A percentile compares a stretch with the other conserved stretches of the same genome.
These are phyloP conservation scores for Equus quagga DNA, from an alignment of 2,113 vertebrate species.

Conservation along the genomic window DNA sequence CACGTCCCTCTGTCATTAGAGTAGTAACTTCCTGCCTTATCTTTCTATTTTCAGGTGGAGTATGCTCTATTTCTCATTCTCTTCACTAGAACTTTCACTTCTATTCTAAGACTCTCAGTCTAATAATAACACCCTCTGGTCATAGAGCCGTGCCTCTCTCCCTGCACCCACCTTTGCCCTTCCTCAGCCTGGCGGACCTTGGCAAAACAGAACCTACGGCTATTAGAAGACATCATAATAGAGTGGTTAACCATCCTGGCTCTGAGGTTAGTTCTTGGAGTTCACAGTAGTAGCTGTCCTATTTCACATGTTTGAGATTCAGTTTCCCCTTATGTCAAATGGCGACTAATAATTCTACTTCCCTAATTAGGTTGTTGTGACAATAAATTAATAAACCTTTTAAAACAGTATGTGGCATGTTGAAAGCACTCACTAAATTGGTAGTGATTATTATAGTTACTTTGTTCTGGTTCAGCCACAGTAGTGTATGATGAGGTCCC, in stretches of 20 bases:
- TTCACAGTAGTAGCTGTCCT: background rate
- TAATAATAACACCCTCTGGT: background rate
- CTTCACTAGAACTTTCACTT: background rate
- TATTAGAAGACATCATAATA: background rate
- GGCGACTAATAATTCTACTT: background rate
- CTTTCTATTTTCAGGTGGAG: background rate
- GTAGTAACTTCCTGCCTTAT: background rate
- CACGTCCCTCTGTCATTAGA: background rate
- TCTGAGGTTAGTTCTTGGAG: background rate
- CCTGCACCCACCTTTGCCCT: background rate
- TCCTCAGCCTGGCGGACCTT: background rate
- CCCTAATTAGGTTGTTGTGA: background rate
- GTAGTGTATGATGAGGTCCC: background rate
- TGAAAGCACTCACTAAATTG: background rate
- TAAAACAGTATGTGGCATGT: background rate
- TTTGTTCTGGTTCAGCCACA: background rate
- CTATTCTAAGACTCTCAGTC: background rate
- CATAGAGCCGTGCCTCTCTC: background rate
- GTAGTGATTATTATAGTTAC: background rate
- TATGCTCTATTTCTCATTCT: background rate
- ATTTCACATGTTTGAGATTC: background rate
- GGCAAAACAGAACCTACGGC: background rate
- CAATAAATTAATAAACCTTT: background rate
- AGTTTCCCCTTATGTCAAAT: background rate
- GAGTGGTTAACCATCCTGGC: background rate